A percentile compares a stretch with the other conserved stretches of the same genome.
These are phyloP conservation scores for Acronicta psi DNA, from an alignment of 2,888 invertebrate genomes.

Conservation along the genomic window DNA sequence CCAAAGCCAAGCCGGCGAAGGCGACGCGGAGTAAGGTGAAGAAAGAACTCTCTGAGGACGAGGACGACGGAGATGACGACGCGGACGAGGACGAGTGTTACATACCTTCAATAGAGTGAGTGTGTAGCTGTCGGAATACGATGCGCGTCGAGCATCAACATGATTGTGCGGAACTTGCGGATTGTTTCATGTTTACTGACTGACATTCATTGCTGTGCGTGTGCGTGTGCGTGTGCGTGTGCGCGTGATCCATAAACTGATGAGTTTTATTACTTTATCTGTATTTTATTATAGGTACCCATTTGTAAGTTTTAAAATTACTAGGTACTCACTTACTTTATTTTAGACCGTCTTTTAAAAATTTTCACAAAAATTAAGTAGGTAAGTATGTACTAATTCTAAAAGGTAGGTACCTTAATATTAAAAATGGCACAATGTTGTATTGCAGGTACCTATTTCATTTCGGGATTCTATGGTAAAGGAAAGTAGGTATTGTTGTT, in stretches of 20 bases:
- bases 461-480: too few relatives aligned
- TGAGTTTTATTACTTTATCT: conserved; percentile 9
- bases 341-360: too few relatives aligned
- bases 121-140: conserved; percentile 17
- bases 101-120: too few relatives aligned
- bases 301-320: too few relatives aligned
- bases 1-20: conserved; percentile 62
- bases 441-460: too few relatives aligned
- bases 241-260: conserved; percentile 9
- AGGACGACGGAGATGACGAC: conserved; percentile 85
- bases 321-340: too few relatives aligned
- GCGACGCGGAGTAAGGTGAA: conserved; percentile 56
- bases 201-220: conserved; percentile 20
- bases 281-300: too few relatives aligned
- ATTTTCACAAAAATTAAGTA: too few relatives aligned
- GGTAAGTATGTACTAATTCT: too few relatives aligned
- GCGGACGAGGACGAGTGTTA: conserved; percentile 87
- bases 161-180: conserved; percentile 26
- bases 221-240: conserved; percentile 36
- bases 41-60: conserved; percentile 82
- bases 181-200: conserved; percentile 34
- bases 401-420: too few relatives aligned
- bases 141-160: background rate
- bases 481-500: too few relatives aligned
- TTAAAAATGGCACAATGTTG: too few relatives aligned